phyloP scores from a whole-genome alignment of 2,888 invertebrate species.

The Nycteola revayana region DNA sequence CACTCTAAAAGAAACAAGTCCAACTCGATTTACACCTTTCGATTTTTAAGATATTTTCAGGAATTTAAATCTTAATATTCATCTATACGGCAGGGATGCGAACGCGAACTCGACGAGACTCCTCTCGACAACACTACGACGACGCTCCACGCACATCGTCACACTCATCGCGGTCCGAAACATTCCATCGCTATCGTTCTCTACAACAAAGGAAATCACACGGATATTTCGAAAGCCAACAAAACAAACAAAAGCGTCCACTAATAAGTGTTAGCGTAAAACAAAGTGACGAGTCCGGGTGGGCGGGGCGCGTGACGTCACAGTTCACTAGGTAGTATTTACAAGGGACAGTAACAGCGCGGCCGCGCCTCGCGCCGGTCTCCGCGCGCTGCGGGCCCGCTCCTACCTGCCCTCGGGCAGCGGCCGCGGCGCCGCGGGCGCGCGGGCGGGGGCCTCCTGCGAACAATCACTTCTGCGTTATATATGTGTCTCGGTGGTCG shows the following conservation, averaged over 20 bases:
- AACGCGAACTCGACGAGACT: conserved; percentile 29
- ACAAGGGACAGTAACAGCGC: background rate
- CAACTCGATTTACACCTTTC: conserved; percentile 15
- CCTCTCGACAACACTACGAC: conserved; percentile 31
- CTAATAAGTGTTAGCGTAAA: conserved; percentile 70
- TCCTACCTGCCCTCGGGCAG: conserved; percentile 74
- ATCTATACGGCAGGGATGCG: conserved; percentile 29
- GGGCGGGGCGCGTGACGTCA: conserved; percentile 10
- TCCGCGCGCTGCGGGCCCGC: conserved; percentile 41
- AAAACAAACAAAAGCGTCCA: conserved; percentile 75
- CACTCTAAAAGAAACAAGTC: conserved; percentile 20
- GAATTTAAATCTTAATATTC: conserved; percentile 24
- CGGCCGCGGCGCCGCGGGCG: conserved; percentile 51
- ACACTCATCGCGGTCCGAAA: conserved; percentile 56
- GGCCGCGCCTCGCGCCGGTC: conserved; percentile 32
- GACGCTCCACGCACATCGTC: conserved; percentile 27
- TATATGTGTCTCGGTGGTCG: too few species aligned
- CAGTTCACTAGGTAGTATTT: too few species aligned
- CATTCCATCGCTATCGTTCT: conserved; percentile 72
- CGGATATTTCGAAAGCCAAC: conserved; percentile 78
- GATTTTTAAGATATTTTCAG: conserved; percentile 24
- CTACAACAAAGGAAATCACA: conserved; percentile 73
- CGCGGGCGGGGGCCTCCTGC: conserved; percentile 47
- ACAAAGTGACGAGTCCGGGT: conserved; percentile 54
- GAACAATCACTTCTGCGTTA: too few species aligned